Evolutionary conservation across 2,113 vertebrate species (phyloP).

Genomic region (Clupea harengus): DNA sequence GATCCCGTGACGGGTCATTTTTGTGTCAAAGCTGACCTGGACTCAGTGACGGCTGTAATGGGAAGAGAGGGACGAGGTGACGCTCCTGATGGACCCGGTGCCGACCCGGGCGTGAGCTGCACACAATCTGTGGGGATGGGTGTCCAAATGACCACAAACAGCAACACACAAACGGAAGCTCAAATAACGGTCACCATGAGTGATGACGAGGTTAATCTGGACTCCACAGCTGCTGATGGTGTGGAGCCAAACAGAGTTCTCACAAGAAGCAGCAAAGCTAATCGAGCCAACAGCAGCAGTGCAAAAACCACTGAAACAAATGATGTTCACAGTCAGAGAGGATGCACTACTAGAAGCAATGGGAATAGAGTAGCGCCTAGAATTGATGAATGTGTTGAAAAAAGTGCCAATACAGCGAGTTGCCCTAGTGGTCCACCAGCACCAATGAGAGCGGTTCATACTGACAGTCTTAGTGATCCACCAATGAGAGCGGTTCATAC

Average conservation of each 20-base stretch:
- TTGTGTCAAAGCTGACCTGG: background rate
- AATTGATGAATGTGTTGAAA: background rate
- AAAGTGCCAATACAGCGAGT: background rate
- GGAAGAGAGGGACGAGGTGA: background rate
- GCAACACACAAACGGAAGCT: background rate
- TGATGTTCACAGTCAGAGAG: background rate
- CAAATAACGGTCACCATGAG: background rate
- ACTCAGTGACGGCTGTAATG: background rate
- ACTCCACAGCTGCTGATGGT: background rate
- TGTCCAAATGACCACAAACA: background rate
- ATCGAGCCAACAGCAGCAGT: background rate
- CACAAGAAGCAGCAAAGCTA: background rate
- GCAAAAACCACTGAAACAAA: background rate
- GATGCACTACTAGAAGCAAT: background rate
- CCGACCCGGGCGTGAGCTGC: background rate
- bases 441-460: background rate
- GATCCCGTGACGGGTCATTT: background rate
- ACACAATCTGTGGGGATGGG: background rate
- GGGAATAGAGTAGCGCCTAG: background rate
- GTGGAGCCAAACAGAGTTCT: background rate
- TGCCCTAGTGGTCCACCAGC: background rate
- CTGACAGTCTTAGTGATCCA: too few relatives aligned
- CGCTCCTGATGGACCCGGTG: background rate
- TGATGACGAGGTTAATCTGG: background rate
- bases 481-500: too few relatives aligned